These are phyloP conservation scores for Xylota sylvarum DNA, from an alignment of 2,888 invertebrate species.

Conservation along the genomic window DNA sequence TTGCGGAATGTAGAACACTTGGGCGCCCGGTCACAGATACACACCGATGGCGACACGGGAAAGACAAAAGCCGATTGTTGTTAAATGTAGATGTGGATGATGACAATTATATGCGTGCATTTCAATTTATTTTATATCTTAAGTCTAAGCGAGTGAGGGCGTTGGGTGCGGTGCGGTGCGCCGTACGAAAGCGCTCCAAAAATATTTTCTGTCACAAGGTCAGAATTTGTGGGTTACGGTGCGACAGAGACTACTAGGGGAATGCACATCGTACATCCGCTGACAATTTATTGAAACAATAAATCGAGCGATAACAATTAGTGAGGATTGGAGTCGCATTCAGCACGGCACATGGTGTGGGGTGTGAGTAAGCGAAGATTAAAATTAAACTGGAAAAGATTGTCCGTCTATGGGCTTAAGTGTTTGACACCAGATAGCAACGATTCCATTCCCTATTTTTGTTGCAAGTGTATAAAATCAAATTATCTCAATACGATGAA, in stretches of 20 bases:
- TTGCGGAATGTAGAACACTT: constrained; percentile 28
- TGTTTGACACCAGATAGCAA: no score
- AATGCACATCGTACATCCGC: constrained; percentile 49
- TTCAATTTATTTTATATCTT: constrained; percentile 39
- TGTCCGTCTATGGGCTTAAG: no score
- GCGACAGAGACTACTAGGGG: constrained; percentile 18
- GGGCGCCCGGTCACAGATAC: background rate
- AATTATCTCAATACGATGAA: no score
- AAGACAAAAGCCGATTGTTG: constrained; percentile 36
- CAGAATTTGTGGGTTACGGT: constrained; percentile 59
- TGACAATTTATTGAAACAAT: constrained; percentile 55
- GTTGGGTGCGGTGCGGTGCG: background rate
- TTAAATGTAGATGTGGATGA: constrained; percentile 21
- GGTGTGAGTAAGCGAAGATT: background rate
- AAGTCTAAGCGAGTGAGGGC: background rate
- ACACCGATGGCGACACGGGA: constrained; percentile 7
- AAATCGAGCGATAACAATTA: constrained; percentile 51
- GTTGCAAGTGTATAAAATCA: no score
- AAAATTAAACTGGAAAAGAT: background rate
- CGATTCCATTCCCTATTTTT: no score
- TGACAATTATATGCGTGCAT: constrained; percentile 41
- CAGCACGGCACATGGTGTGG: background rate
- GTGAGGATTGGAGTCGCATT: constrained; percentile 32
- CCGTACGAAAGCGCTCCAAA: constrained; percentile 36
- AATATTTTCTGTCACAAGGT: constrained; percentile 69